A percentile compares a stretch with the other conserved stretches of the same genome.
These are phyloP conservation scores for Scaeva pyrastri DNA, from an alignment of 2,888 invertebrate species.

Conservation along the genomic window DNA sequence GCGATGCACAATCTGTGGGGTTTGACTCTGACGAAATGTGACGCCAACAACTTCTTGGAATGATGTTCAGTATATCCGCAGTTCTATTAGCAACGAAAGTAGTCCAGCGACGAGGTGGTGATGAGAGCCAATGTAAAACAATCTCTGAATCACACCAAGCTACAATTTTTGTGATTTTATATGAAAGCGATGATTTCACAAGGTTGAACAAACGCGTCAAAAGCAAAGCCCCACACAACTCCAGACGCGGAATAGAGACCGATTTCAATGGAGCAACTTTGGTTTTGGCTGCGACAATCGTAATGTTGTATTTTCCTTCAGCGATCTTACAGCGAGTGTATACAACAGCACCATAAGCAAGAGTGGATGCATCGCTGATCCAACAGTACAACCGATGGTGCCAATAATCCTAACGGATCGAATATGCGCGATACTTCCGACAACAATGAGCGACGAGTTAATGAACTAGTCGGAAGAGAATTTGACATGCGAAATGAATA, in stretches of 20 bases:
- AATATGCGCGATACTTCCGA: slow-evolving; percentile 40
- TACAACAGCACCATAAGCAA: slow-evolving; percentile 38
- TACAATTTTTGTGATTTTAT: background rate
- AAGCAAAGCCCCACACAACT: slow-evolving; percentile 50
- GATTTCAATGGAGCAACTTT: slow-evolving; percentile 37
- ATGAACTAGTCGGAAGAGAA: background rate
- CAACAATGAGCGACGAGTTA: background rate
- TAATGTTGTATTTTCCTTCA: background rate
- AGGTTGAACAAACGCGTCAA: slow-evolving; percentile 37
- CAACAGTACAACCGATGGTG: slow-evolving; percentile 59
- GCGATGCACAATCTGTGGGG: slow-evolving; percentile 73
- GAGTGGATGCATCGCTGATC: slow-evolving; percentile 49
- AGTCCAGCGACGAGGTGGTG: slow-evolving; percentile 59
- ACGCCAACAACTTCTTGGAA: slow-evolving; percentile 61
- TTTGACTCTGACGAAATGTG: slow-evolving; percentile 63
- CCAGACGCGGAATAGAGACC: slow-evolving; percentile 54
- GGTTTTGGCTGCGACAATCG: slow-evolving; percentile 29
- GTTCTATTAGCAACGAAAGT: slow-evolving; percentile 65
- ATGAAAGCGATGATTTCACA: slow-evolving; percentile 35
- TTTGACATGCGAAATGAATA: slow-evolving; percentile 38
- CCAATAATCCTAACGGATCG: slow-evolving; percentile 60
- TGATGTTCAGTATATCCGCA: slow-evolving; percentile 49
- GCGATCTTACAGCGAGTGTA: slow-evolving; percentile 8
- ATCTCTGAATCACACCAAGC: slow-evolving; percentile 78
- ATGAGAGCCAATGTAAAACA: slow-evolving; percentile 77